Base-by-base conservation (phyloP, 2,888 invertebrate species). In the Drosophila anceps region DNA sequence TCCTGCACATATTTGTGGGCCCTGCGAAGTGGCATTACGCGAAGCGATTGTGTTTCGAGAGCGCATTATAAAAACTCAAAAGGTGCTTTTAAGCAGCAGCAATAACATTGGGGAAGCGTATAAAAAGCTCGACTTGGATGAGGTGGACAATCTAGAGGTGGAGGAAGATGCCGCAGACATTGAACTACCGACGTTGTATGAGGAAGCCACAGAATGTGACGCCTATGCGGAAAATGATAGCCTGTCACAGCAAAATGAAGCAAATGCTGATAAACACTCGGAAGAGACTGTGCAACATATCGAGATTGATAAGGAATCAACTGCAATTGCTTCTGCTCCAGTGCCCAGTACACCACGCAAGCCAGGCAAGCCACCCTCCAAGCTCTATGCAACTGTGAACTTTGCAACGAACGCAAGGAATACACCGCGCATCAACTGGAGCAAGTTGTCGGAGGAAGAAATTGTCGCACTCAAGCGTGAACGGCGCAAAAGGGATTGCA, bases 401-500 rank as follows among this genome's bases (percentile, higher is more conserved):
- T 90, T 84, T 57, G 84, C 59, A 12, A 73, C 65, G 4, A 71
- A 70, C 46, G 29, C 69, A 0, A 57, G 51, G 0, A 66, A 71
- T 37, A 74, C 72, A 9, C 85, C 88, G 0, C 84, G 84, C 7
- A 75, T 71, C 0, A 81, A 84, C 20, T 86, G 86, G 86, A 76
- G 76, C 55, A 76, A 66, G 29, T 51, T 86, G 31, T 73, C 81
- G 3, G 90, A 90, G 55, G 77, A 86, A 5, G 77, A 86, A 37
- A 76, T 72, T 6, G 82, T 79, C 29, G 68, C 73, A 0, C 46
- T 86, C 2, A 86, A 81, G 29, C 77, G 86, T 0, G 84, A 87
- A 12, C 81, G 89, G 4, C 87, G 86, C 1, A 77, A 69, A n/a
- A 73, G 90, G 1, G 89, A 86, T 37, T 86, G 86, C 33, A 89